Evolutionary conservation across 1,140 invertebrate genomes (phyloP).

Genomic region (Bombus difficillimus): DNA sequence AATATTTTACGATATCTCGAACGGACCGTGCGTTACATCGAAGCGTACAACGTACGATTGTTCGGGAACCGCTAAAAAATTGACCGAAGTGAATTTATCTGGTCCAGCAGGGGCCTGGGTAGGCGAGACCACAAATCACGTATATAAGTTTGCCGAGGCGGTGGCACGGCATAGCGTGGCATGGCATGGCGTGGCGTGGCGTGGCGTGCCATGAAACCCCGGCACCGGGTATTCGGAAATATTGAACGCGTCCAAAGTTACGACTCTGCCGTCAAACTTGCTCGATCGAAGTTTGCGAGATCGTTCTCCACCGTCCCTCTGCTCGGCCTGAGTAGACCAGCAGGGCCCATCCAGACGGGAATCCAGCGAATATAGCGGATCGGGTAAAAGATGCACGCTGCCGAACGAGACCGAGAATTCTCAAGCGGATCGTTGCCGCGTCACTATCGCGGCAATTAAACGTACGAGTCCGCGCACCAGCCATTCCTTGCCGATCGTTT

Average conservation of each 20-base stretch:
- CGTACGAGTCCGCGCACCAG: conserved; percentile 24
- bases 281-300: conserved; percentile 58
- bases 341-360: not conserved
- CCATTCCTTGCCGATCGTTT: too few species aligned
- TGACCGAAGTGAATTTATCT: conserved; percentile 57
- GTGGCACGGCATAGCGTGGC: not conserved
- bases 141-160: conserved; percentile 56
- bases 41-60: conserved; percentile 31
- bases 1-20: conserved; percentile 49
- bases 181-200: not conserved
- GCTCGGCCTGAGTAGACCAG: not conserved
- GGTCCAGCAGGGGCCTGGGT: not conserved
- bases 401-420: not conserved
- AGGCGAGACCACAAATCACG: conserved; percentile 57
- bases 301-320: not conserved
- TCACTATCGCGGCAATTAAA: conserved; percentile 50
- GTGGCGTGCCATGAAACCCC: conserved; percentile 26
- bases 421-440: conserved; percentile 26
- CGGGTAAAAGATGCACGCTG: not conserved
- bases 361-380: not conserved
- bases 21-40: not conserved
- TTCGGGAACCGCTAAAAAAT: conserved; percentile 59
- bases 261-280: conserved; percentile 63
- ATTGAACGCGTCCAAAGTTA: conserved; percentile 64
- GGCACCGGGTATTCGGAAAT: conserved; percentile 60